phyloP scores from a whole-genome alignment of 2,888 invertebrate genomes.

The Melanchra persicariae region DNA sequence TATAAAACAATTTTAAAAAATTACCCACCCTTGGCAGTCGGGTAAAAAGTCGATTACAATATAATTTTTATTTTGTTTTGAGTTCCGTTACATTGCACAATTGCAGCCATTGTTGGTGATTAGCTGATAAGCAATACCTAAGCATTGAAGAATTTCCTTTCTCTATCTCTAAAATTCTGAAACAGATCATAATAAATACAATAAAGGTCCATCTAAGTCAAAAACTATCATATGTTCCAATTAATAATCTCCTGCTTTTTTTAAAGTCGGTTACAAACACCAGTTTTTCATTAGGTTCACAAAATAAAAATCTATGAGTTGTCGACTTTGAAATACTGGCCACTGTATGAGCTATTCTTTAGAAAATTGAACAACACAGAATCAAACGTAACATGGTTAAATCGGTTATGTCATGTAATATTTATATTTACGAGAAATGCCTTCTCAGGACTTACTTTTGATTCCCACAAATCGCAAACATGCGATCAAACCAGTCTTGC shows the following conservation, averaged over 20 bases:
- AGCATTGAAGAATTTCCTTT: neutral
- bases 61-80: too few relatives aligned
- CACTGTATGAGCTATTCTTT: too few relatives aligned
- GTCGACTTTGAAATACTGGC: too few relatives aligned
- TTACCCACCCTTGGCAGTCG: too few relatives aligned
- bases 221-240: neutral
- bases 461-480: conserved; percentile 7
- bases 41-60: too few relatives aligned
- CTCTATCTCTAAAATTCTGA: too few relatives aligned
- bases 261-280: neutral
- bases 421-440: conserved; percentile 1
- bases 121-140: neutral
- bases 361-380: neutral
- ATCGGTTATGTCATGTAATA: neutral
- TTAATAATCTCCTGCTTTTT: neutral
- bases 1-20: too few relatives aligned
- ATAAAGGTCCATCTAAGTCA: neutral
- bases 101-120: neutral
- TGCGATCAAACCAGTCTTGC: conserved; percentile 23
- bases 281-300: too few relatives aligned
- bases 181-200: neutral
- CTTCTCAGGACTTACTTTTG: conserved; percentile 5
- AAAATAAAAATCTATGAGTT: too few relatives aligned
- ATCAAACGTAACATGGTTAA: neutral
- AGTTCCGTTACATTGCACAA: neutral